phyloP scores from a whole-genome alignment of 2,888 invertebrate species.

The Melipona bicolor region DNA sequence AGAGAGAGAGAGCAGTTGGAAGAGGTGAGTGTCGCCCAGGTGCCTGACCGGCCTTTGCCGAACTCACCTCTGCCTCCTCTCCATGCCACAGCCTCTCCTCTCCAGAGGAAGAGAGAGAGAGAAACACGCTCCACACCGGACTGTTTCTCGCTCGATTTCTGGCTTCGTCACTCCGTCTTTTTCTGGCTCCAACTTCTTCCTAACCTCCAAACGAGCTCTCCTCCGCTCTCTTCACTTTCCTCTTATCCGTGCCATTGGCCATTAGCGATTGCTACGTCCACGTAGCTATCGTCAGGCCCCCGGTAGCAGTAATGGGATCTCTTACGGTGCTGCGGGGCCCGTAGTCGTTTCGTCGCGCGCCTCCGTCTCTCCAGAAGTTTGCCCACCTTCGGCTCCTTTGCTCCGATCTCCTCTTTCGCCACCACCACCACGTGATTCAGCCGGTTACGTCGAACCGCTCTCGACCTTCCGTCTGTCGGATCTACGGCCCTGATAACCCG shows the following conservation, averaged over 20 bases:
- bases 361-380: slow-evolving; percentile 44
- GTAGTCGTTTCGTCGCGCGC: slow-evolving; percentile 71
- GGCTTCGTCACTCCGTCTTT: slow-evolving; percentile 56
- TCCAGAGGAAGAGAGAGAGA: not conserved
- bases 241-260: slow-evolving; percentile 76
- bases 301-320: slow-evolving; percentile 69
- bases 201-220: slow-evolving; percentile 54
- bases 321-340: slow-evolving; percentile 67
- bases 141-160: slow-evolving; percentile 42
- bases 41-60: slow-evolving; percentile 73
- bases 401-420: slow-evolving; percentile 39
- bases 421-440: slow-evolving; percentile 65
- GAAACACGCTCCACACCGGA: slow-evolving; percentile 44
- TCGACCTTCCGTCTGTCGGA: slow-evolving; percentile 55
- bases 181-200: slow-evolving; percentile 54
- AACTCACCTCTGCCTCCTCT: slow-evolving; percentile 68
- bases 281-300: slow-evolving; percentile 66
- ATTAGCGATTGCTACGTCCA: slow-evolving; percentile 72
- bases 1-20: slow-evolving; percentile 52
- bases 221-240: slow-evolving; percentile 49
- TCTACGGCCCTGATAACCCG: slow-evolving; percentile 48
- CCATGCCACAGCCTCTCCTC: slow-evolving; percentile 33
- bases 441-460: slow-evolving; percentile 45
- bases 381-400: slow-evolving; percentile 52
- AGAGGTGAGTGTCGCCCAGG: slow-evolving; percentile 77